Conservation (phyloP, 2,113 vertebrate species). For the Phylloscopus whistleri region DNA sequence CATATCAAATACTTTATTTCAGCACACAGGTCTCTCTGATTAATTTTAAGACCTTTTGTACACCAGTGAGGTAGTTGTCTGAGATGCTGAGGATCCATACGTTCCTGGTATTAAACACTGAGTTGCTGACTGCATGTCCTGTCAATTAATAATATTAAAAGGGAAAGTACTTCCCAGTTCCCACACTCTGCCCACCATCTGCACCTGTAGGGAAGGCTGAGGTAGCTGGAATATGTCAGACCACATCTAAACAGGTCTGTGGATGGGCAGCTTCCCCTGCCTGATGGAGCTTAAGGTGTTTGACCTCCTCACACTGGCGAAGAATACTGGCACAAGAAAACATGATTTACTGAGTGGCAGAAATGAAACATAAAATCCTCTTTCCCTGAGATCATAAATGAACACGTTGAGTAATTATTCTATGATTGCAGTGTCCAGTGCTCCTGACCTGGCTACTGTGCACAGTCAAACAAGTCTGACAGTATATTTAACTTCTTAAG, state of each 20-base stretch:
- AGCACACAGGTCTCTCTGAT: not conserved
- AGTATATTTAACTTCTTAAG: not conserved
- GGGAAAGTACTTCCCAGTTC: not conserved
- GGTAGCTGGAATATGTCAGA: fast-evolving
- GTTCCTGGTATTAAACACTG: not conserved
- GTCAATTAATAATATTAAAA: not conserved
- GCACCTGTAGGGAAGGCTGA: not conserved
- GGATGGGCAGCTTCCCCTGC: not conserved
- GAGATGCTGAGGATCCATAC: not conserved
- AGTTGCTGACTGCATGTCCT: not conserved
- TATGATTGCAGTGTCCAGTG: not conserved
- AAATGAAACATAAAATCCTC: not conserved
- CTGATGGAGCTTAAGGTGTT: not conserved
- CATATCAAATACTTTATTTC: not conserved
- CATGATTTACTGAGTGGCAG: not conserved
- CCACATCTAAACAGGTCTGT: not conserved
- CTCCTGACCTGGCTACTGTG: not conserved
- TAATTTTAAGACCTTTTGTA: not conserved
- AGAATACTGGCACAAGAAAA: not conserved
- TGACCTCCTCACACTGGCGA: not conserved
- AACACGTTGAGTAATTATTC: not conserved
- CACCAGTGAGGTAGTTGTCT: not conserved
- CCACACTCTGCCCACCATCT: not conserved
- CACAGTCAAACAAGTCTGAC: not conserved
- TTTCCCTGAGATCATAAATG: not conserved